Base-by-base conservation (phyloP, 2,797 vertebrate species). In the Eidolon dupreanum region DNA sequence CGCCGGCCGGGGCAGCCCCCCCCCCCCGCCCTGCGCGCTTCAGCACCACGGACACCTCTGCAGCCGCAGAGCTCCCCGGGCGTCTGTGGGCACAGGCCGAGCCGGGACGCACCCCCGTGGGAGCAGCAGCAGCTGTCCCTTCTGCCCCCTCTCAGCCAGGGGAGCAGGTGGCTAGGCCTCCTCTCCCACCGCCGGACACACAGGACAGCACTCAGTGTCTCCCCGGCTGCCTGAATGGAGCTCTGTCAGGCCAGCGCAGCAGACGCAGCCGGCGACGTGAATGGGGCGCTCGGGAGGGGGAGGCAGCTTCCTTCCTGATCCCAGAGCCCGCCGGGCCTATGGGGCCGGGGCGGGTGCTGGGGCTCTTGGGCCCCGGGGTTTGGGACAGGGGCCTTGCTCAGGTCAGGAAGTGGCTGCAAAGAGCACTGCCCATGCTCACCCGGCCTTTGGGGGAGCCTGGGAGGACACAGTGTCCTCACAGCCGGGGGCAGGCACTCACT, bases 41-140 rank as follows among this genome's bases (percentile, higher is more conserved):
- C 96, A 97, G 94, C 94, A 97, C 96, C 97, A 90, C 68, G 96
- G 95, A 97, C 85, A 96, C 78, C 70, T 93, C 95, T 96, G 8
- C 0, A 7, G 59, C 77, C 26, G 41, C 10, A 1, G 59, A 1
- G 5, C 61, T 46, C 43, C 66, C 61, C 81, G 13, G 65, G 66
- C 88, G 41, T 59, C 88, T 63, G 70, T 51, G 73, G 51, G 46
- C 55, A 1, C 6, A 3, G 57, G 81, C 81, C 61, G 73, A 85
- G 86, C 68, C 13, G 28, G 22, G 85, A 59, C 22, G 16, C 17
- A 0, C 49, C n/a, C 63, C 53, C 5, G 12, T 2, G 51, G 81
- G 81, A 66, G 51, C 8, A 41, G 93, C 46, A 31, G 95, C 97
- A 96, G 95, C 97, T 95, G 95, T 94, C 63, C 65, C 31, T 59